Base-by-base conservation (phyloP, 1,140 invertebrate species). In the Heterodera carotae region DNA sequence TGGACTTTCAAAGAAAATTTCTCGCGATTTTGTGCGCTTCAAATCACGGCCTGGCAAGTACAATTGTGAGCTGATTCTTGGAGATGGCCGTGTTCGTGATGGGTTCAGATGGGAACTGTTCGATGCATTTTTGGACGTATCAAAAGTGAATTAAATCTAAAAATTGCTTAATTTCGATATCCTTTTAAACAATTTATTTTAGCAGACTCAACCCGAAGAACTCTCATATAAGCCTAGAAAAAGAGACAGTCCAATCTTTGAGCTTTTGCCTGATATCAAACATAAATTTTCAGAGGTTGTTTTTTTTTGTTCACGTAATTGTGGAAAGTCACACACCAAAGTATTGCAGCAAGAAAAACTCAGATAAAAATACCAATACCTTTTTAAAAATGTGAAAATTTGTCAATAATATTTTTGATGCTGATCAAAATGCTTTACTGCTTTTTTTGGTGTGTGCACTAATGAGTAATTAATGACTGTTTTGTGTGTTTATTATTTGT, bases 101-200 rank as follows among this genome's bases (percentile, higher is more conserved):
- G n/a, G 39, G 4, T 25, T 74, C 12, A 31, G 56, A 27, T 74
- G 53, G 71, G 31, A 74, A 62, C 25, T 74, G 34, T 62, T 74
- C 34, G 71, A 74, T 60, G 53, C 64, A 18, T 74, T 74, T 60
- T 27, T 74, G 59, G 53, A 74, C 64, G 64, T 74, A 36, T n/a
- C 71, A 74, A 74, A 74, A 33, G 71, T 71, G 22, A 56, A n/a
- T 1, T 22, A 25, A 43, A 56, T 18, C 22, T 22, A 56, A 22
- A 5, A 18, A 18, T 53, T 53, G 12, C 48, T 18, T 27, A 29
- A 15, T 66, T 66, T 34, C 25, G 12, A 66, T 66, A 12, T 34
- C 25, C 3, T 1, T 29, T 29, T 12, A n/a, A 34, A 29, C 22
- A 6, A 18, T 66, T 66, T 66, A 27, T 66, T 2, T 43, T 34